Conservation (phyloP, 2,113 vertebrate species). For the Oreochromis niloticus region DNA sequence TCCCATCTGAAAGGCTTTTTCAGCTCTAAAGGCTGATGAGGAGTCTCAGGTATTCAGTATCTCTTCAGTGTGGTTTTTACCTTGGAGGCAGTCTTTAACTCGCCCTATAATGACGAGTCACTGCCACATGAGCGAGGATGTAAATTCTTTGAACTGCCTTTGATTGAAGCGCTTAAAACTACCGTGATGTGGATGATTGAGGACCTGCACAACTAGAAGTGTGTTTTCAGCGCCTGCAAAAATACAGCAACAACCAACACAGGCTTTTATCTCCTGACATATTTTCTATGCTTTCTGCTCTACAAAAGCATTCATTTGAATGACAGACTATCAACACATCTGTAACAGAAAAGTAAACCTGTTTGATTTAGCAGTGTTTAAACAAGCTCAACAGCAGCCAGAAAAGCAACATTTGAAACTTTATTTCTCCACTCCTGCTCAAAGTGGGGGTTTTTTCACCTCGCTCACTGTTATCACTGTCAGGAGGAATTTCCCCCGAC, state of each 20-base stretch:
- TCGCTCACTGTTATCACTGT: not conserved
- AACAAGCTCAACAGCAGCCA: not conserved
- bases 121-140: not conserved
- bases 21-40: not conserved
- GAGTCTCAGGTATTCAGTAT: not conserved
- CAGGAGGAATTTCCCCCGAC: not conserved
- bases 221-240: not conserved
- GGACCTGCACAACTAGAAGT: not conserved
- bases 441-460: not conserved
- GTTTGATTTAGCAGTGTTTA: not conserved
- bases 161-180: not conserved
- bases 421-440: not conserved
- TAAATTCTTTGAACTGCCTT: not conserved
- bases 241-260: not conserved
- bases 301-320: not conserved
- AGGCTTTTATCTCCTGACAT: too few species aligned
- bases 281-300: not conserved
- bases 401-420: not conserved
- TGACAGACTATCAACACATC: not conserved
- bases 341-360: not conserved
- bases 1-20: not conserved
- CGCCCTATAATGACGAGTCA: not conserved
- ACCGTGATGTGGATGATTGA: not conserved
- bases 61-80: not conserved
- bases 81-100: not conserved